Base-by-base conservation (phyloP, 1,140 invertebrate genomes). In the Cydia pomonella region DNA sequence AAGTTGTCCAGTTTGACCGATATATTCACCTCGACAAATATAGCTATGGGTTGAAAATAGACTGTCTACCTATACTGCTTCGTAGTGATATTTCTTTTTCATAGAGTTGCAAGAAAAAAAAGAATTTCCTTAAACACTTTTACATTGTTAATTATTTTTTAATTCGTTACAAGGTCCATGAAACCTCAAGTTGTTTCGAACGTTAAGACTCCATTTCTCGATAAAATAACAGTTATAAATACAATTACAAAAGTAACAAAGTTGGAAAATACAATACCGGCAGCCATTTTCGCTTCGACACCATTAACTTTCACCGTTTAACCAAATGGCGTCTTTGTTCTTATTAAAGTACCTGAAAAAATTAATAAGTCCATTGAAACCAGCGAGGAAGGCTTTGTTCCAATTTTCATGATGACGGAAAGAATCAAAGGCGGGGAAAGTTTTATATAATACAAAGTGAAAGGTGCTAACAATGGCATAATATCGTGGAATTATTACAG, bases 311-410 rank as follows among this genome's bases (percentile, higher is more conserved):
- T 38, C 29, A 69, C n/a, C 64, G 64, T 69, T 69, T 69, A 69
- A 12, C 64, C 64, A n/a, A 69, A 38, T 69, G 64, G 21, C 16
- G 29, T 69, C 64, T 69, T 69, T 69, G 64, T 69, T 69, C 64
- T 41, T 69, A 69, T 21, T n/a, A 69, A 69, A 69, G 64, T 69
- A 69, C 64, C 33, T 38, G 64, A 69, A 69, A 69, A 69, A 69
- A 69, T 69, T 69, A 69, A 69, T 69, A 69, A 69, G 27, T 69
- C 64, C 33, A 41, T 69, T 69, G 64, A 69, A 69, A 33, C 27
- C 64, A 33, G 63, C 21, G 63, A 66, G 25, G 27, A 66, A 69
- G n/a, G 27, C 64, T 33, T 69, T 69, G 64, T 69, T 69, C 33
- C 27, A 69, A 33, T 69, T 69, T 69, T 69, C 64, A 69, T 41